Evolutionary conservation across 2,888 invertebrate genomes (phyloP).

Genomic region (Stenolophus ochropezus): DNA sequence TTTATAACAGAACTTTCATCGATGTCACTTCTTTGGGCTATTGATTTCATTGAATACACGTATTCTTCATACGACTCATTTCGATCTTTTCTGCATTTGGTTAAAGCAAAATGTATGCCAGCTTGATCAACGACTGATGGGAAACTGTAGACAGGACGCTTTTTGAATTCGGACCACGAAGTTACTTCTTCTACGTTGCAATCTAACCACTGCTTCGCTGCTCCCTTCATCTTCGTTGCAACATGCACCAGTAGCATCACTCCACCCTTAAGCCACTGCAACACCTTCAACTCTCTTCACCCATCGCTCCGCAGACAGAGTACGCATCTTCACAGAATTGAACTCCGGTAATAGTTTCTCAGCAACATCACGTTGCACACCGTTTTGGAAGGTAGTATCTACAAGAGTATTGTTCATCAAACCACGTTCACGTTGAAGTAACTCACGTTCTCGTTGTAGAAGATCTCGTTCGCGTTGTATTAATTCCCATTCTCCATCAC

Average conservation of each 20-base stretch:
- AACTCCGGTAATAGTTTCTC: neutral
- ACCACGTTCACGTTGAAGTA: no score
- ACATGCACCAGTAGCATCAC: neutral
- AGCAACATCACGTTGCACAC: neutral
- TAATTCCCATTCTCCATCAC: no score
- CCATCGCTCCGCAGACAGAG: neutral
- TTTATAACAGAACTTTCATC: neutral
- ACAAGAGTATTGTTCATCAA: no score
- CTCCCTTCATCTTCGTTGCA: neutral
- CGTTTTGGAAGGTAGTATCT: no score
- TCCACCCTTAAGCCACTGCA: neutral
- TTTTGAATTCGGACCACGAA: neutral
- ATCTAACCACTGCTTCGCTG: neutral
- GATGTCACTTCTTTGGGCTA: slow-evolving; percentile 1
- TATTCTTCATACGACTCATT: neutral
- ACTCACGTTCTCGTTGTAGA: no score
- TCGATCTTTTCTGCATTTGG: neutral
- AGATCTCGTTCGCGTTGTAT: no score
- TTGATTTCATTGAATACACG: neutral
- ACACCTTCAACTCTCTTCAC: neutral
- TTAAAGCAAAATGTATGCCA: neutral
- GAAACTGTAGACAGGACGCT: neutral
- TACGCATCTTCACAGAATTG: neutral
- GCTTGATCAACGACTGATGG: neutral
- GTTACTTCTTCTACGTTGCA: neutral